A percentile compares a stretch with the other conserved stretches of the same genome.
Conservation (phyloP, 2,888 invertebrate genomes). For the Ophion ventricosus region DNA sequence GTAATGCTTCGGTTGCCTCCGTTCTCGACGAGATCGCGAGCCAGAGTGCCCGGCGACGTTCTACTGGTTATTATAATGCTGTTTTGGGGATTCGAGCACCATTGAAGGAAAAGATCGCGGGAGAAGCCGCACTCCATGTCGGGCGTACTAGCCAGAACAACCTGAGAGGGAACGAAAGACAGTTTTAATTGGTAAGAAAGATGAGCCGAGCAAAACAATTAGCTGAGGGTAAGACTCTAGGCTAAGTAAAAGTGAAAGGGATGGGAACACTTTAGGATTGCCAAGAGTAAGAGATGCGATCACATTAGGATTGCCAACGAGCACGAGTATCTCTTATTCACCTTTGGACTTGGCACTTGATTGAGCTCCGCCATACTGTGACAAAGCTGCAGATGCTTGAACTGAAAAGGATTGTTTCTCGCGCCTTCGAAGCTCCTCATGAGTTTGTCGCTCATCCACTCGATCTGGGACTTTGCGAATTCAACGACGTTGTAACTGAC, state of each 20-base stretch:
- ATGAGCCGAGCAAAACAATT: too few species aligned
- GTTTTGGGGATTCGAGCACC: constrained; percentile 96
- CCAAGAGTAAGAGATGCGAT: background rate
- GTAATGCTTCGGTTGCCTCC: constrained; percentile 90
- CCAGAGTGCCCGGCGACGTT: constrained; percentile 92
- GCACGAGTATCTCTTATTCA: background rate
- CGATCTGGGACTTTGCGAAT: constrained; percentile 99
- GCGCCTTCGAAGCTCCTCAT: constrained; percentile 96
- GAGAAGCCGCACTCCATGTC: constrained; percentile 98
- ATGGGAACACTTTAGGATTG: too few species aligned
- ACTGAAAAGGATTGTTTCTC: constrained; percentile 97
- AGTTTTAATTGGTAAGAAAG: background rate
- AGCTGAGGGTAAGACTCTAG: too few species aligned
- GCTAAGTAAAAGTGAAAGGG: too few species aligned
- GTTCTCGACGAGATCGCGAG: constrained; percentile 91
- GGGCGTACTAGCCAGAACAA: constrained; percentile 96
- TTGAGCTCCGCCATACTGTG: constrained; percentile 95
- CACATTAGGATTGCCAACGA: background rate
- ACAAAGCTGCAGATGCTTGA: constrained; percentile 96
- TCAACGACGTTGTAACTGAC: constrained; percentile 99
- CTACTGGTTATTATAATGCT: constrained; percentile 97
- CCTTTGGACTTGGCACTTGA: constrained; percentile 94
- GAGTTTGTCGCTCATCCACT: constrained; percentile 99
- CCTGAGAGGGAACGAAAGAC: constrained; percentile 81
- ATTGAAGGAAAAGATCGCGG: constrained; percentile 96